Evolutionary conservation across 2,113 vertebrate genomes (phyloP).

Genomic region (Anhinga anhinga): DNA sequence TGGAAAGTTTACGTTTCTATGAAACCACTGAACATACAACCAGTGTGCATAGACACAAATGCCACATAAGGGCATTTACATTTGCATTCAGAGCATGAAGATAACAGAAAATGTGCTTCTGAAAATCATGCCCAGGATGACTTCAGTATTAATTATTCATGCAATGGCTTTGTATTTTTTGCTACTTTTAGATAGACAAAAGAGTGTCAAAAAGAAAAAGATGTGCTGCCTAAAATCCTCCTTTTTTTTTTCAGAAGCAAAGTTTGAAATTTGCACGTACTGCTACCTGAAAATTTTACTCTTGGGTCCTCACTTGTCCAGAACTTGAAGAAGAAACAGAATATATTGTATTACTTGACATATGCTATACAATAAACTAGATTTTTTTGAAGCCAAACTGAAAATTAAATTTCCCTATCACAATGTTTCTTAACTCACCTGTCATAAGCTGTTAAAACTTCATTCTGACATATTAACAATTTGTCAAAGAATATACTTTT

Average conservation of each 20-base stretch:
- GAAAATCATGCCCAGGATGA: not conserved
- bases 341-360: not conserved
- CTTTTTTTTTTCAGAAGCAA: too few species aligned
- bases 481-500: not conserved
- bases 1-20: not conserved
- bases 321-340: not conserved
- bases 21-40: not conserved
- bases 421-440: not conserved
- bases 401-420: not conserved
- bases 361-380: not conserved
- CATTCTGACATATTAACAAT: not conserved
- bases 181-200: not conserved
- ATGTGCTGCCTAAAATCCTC: not conserved
- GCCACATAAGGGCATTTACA: not conserved
- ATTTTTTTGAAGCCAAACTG: not conserved
- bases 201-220: not conserved
- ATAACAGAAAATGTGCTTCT: not conserved
- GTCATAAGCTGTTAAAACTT: not conserved
- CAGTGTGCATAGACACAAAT: not conserved
- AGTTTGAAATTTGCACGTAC: too few species aligned
- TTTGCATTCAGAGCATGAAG: not conserved
- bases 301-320: not conserved
- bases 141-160: not conserved
- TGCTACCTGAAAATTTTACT: too few species aligned
- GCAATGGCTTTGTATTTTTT: not conserved